These are phyloP conservation scores for Egretta garzetta DNA, from an alignment of 2,113 vertebrate species.

Conservation along the genomic window DNA sequence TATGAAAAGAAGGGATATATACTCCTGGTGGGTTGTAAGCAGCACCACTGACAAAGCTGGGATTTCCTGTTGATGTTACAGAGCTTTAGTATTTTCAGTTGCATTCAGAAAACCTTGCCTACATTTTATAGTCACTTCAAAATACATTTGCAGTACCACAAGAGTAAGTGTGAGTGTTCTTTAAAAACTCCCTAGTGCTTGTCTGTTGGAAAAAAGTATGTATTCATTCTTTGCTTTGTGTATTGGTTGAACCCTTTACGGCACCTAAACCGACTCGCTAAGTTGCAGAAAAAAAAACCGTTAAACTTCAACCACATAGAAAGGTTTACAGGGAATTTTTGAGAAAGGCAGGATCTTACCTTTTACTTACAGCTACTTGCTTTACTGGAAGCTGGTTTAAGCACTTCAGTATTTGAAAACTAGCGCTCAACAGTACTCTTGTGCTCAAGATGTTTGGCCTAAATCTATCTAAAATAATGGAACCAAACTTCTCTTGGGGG, in stretches of 20 bases:
- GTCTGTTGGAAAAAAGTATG: background rate
- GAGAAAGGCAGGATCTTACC: background rate
- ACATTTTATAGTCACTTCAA: background rate
- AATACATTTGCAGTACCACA: background rate
- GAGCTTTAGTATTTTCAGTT: conserved; percentile 7
- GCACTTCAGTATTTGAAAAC: background rate
- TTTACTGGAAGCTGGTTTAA: background rate
- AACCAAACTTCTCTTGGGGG: background rate
- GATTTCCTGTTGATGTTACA: conserved; percentile 77
- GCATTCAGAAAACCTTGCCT: background rate
- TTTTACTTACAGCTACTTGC: background rate
- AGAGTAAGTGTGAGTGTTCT: background rate
- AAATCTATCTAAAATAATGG: background rate
- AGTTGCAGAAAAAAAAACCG: background rate
- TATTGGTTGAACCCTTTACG: background rate
- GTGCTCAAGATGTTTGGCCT: background rate
- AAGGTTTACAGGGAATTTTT: background rate
- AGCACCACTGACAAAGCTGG: conserved; percentile 69
- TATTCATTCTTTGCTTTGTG: background rate
- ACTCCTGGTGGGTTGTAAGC: conserved; percentile 81
- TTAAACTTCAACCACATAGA: background rate
- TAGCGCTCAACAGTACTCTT: background rate
- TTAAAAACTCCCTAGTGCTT: background rate
- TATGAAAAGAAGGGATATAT: conserved; percentile 89
- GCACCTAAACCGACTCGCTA: background rate